Base-by-base conservation (phyloP, 2,888 invertebrate species). In the Theretra japonica region DNA sequence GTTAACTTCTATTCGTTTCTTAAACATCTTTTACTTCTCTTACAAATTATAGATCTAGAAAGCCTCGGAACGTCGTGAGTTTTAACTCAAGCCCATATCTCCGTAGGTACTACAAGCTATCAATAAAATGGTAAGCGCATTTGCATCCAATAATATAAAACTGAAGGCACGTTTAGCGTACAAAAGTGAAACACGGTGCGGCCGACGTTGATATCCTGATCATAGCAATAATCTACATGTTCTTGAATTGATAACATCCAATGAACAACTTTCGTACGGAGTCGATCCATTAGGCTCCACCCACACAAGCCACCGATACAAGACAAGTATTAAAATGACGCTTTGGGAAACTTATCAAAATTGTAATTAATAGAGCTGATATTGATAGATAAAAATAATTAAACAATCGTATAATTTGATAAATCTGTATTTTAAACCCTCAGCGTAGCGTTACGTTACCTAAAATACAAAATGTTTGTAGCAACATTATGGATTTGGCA, bases 201-300 rank as follows among this genome's bases (percentile, higher is more conserved):
- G 28, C 33, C 58, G 68, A 68, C 68, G 30, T 72, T 69, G 72
- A 68, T 78, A 84, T 86, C 79, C 80, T 80, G 85, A 88, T 89
- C 86, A 81, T 80, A 80, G 84, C 75, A 84, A 83, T 83, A 86
- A 91, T 90, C 88, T 86, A 83, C 87, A 84, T 90, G 88, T 90
- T 88, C 86, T 84, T 82, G 82, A 84, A 88, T 88, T 86, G 91
- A 92, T 92, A 91, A 88, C 88, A 92, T 90, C 89, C 90, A 89
- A 89, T 90, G 88, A 89, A 90, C 90, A 90, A 92, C 90, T 91
- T 91, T 90, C 90, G 83, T 91, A 86, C 81, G 71, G 74, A 85
- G 84, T 77, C 81, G 84, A 89, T 89, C 88, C 86, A 89, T 92
- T 91, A 89, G 84, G 86, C 88, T 87, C 89, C 90, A 86, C 93